These are phyloP conservation scores for Falcunculus frontatus DNA, from an alignment of 2,113 vertebrate genomes.

Conservation along the genomic window DNA sequence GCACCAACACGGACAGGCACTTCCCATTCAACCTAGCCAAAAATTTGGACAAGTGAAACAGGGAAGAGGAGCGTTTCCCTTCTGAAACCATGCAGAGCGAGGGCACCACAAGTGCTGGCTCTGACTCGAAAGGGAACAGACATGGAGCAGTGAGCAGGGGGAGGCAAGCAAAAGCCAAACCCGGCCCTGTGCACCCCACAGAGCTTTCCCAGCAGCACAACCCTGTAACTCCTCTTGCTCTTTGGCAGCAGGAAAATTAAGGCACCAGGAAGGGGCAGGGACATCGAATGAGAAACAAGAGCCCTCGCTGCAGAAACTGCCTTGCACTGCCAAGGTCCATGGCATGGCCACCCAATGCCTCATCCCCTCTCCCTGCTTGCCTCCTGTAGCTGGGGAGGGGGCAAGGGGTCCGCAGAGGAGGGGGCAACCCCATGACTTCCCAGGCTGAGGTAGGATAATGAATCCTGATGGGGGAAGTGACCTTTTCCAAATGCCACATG, in stretches of 20 bases:
- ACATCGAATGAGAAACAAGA: background rate
- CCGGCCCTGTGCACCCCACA: fast-evolving
- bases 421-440: conserved; percentile 46
- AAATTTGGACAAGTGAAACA: conserved; percentile 37
- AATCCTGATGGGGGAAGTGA: conserved; percentile 91
- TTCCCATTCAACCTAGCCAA: background rate
- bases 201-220: background rate
- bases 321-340: background rate
- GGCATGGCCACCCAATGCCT: background rate
- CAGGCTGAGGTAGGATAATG: conserved; percentile 75
- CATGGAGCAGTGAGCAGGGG: background rate
- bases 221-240: background rate
- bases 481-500: conserved; percentile 99
- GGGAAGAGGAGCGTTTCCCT: background rate
- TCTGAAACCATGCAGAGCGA: fast-evolving
- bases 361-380: background rate
- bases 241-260: background rate
- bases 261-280: background rate
- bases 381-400: background rate
- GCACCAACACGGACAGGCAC: fast-evolving
- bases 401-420: background rate
- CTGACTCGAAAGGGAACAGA: background rate
- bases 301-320: background rate
- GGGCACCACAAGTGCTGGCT: background rate
- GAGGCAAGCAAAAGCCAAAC: background rate